Evolutionary conservation across 2,797 vertebrate species (phyloP).

Genomic region (Anguilla anguilla): DNA sequence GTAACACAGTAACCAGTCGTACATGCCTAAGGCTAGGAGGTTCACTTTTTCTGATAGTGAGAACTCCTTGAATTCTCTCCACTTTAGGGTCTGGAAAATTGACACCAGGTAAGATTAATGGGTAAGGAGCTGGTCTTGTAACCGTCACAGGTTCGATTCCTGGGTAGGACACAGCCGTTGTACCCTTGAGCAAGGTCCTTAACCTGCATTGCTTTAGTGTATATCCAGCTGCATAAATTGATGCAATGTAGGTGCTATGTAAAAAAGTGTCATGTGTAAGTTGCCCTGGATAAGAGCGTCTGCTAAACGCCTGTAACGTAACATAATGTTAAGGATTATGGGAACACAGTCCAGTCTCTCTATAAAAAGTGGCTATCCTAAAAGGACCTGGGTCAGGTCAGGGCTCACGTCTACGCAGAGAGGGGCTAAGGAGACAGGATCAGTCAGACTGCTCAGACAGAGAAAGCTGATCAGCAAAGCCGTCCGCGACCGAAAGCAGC

Average conservation of each 20-base stretch:
- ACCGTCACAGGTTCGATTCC: too few relatives aligned
- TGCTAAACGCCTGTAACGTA: too few relatives aligned
- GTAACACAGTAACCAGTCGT: neutral
- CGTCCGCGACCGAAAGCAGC: neutral
- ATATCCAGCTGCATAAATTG: too few relatives aligned
- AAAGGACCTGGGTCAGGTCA: neutral
- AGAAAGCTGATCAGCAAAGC: conserved; percentile 28
- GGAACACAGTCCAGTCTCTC: neutral
- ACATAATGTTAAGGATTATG: too few relatives aligned
- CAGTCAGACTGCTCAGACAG: conserved; percentile 55
- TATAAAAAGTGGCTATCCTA: neutral
- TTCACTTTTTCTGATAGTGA: neutral
- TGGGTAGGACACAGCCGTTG: too few relatives aligned
- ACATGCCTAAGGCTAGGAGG: neutral
- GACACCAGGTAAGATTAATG: neutral
- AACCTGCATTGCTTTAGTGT: too few relatives aligned
- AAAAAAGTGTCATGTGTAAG: too few relatives aligned
- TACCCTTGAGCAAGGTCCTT: too few relatives aligned
- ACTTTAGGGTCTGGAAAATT: neutral
- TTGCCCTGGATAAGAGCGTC: too few relatives aligned
- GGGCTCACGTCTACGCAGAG: neutral
- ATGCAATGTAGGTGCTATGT: too few relatives aligned
- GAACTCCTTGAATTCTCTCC: neutral
- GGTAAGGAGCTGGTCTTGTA: too few relatives aligned
- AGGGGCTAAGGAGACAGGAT: conserved; percentile 57